These are phyloP conservation scores for Cerastoderma edule DNA, from an alignment of 2,888 invertebrate genomes.

Conservation along the genomic window DNA sequence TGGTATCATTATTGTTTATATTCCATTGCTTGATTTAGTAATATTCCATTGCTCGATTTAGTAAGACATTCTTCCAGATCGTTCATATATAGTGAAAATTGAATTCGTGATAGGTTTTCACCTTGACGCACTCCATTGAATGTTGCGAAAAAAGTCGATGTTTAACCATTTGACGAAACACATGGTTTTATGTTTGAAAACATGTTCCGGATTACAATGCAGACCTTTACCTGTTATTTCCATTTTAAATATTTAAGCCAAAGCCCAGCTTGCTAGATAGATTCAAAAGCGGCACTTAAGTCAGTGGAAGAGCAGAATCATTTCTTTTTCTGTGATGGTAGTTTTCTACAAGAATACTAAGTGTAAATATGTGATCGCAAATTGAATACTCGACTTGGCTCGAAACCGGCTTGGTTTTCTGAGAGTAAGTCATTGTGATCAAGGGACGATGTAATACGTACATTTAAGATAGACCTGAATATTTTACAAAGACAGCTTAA, in stretches of 20 bases:
- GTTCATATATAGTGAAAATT: constrained; percentile 3
- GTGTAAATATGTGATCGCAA: neutral
- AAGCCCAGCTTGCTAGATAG: constrained; percentile 2
- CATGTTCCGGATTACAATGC: constrained; percentile 1
- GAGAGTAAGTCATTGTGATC: neutral
- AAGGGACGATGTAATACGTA: neutral
- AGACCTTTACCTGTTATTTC: neutral
- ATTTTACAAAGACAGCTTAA: neutral
- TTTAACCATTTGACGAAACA: neutral
- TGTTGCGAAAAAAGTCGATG: neutral
- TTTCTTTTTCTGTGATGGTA: neutral
- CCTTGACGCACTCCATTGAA: constrained; percentile 7
- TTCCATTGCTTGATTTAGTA: too few species aligned
- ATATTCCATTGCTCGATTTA: neutral
- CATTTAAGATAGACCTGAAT: neutral
- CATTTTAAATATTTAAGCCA: neutral
- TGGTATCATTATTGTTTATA: neutral
- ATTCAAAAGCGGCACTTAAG: neutral
- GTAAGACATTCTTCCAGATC: constrained; percentile 4
- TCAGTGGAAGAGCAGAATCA: neutral
- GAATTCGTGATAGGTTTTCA: constrained; percentile 11
- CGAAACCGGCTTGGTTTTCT: constrained; percentile 3
- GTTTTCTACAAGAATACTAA: neutral
- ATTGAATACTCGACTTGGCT: neutral
- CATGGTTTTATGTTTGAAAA: neutral